These are phyloP conservation scores for Meiosimyza platycephala DNA, from an alignment of 2,888 invertebrate genomes.

Conservation along the genomic window DNA sequence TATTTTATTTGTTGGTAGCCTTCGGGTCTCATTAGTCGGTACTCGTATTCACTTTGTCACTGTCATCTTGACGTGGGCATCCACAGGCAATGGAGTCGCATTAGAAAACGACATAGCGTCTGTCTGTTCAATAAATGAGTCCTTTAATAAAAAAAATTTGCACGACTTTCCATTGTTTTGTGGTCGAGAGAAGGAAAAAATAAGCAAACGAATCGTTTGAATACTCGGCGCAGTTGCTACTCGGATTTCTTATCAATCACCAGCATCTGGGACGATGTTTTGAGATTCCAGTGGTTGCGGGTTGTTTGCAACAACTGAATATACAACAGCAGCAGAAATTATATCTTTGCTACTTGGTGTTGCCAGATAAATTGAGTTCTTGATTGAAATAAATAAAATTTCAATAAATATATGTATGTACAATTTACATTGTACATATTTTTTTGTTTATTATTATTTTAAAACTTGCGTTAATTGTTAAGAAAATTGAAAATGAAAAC, in stretches of 20 bases:
- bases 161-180: constrained; percentile 38
- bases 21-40: constrained; percentile 36
- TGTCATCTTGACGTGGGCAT: constrained; percentile 29
- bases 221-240: constrained; percentile 1
- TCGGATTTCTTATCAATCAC: constrained; percentile 23
- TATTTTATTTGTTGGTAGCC: constrained; percentile 18
- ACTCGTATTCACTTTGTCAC: constrained; percentile 36
- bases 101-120: constrained; percentile 3
- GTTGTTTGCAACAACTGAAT: background rate
- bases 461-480: too few relatives aligned
- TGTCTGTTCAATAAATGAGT: background rate
- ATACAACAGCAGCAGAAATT: background rate
- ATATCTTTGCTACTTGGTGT: background rate
- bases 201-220: too few relatives aligned
- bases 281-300: constrained; percentile 29
- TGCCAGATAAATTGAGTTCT: too few relatives aligned
- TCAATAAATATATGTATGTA: too few relatives aligned
- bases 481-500: too few relatives aligned
- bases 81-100: background rate
- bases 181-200: background rate
- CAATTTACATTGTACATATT: too few relatives aligned
- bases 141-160: constrained; percentile 18
- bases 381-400: too few relatives aligned
- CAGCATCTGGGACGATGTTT: constrained; percentile 23
- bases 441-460: too few relatives aligned